phyloP scores from a whole-genome alignment of 2,113 vertebrate genomes.

The Sander vitreus region DNA sequence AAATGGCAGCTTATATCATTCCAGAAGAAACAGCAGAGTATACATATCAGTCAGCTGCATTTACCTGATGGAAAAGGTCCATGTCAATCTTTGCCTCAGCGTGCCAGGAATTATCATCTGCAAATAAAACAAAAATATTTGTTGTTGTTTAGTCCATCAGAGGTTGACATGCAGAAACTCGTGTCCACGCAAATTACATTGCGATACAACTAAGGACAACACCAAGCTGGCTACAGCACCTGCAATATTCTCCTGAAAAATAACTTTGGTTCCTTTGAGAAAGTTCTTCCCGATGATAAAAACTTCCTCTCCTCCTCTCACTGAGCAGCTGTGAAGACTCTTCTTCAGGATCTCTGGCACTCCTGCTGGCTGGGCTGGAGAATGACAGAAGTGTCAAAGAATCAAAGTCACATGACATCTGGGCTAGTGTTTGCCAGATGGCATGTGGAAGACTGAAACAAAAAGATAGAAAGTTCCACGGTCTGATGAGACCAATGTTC shows the following conservation, averaged over 20 bases:
- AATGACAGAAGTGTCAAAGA: constrained; percentile 26
- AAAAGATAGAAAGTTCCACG: background rate
- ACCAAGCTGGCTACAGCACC: constrained; percentile 47
- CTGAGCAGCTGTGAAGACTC: constrained; percentile 94
- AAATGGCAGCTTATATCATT: background rate
- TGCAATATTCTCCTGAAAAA: constrained; percentile 96
- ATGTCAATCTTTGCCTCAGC: constrained; percentile 99
- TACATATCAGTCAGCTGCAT: constrained; percentile 9
- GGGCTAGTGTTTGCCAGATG: background rate
- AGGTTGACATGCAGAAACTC: constrained; percentile 3
- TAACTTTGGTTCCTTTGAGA: constrained; percentile 99
- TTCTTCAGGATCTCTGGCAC: constrained; percentile 99
- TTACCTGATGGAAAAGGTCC: constrained; percentile 99
- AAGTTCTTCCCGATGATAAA: constrained; percentile 99
- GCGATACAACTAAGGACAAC: constrained; percentile 4
- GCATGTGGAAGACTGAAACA: background rate
- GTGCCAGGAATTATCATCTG: constrained; percentile 98
- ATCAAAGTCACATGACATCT: constrained; percentile 30
- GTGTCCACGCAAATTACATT: background rate
- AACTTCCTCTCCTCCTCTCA: constrained; percentile 96
- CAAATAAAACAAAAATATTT: constrained; percentile 63
- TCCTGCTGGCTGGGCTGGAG: constrained; percentile 95
- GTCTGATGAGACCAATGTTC: background rate
- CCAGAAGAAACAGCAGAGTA: background rate
- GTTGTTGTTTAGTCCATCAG: background rate